These are phyloP conservation scores for Tetheella fluctuosa DNA, from an alignment of 2,888 invertebrate genomes.

Conservation along the genomic window DNA sequence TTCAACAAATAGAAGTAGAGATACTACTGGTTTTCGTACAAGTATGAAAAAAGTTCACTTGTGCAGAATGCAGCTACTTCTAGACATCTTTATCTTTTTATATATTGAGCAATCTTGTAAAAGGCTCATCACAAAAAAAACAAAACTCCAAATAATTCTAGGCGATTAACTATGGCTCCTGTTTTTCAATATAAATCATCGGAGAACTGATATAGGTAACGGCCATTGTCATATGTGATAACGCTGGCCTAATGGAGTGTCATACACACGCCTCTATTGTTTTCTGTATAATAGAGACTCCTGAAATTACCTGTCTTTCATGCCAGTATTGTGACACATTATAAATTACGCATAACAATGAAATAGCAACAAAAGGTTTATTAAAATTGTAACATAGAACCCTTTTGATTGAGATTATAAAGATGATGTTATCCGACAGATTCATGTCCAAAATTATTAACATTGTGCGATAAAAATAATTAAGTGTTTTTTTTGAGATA, in stretches of 20 bases:
- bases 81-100: too few species aligned
- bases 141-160: not conserved
- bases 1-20: too few species aligned
- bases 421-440: not conserved
- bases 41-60: too few species aligned
- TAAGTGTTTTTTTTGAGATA: too few species aligned
- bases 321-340: conserved; percentile 53
- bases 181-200: conserved; percentile 42
- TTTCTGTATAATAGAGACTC: conserved; percentile 63
- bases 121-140: not conserved
- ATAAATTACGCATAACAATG: conserved; percentile 53
- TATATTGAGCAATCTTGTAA: too few species aligned
- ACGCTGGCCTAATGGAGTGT: conserved; percentile 71
- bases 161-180: not conserved
- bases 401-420: conserved; percentile 9
- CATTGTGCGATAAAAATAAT: not conserved
- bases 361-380: conserved; percentile 40
- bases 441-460: not conserved
- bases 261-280: conserved; percentile 70
- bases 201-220: conserved; percentile 35
- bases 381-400: conserved; percentile 27
- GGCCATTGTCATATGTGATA: conserved; percentile 56
- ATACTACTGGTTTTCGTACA: too few species aligned
- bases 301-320: conserved; percentile 75
- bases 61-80: too few species aligned